Evolutionary conservation across 2,888 invertebrate species (phyloP).

Genomic region (Eupithecia subumbrata): DNA sequence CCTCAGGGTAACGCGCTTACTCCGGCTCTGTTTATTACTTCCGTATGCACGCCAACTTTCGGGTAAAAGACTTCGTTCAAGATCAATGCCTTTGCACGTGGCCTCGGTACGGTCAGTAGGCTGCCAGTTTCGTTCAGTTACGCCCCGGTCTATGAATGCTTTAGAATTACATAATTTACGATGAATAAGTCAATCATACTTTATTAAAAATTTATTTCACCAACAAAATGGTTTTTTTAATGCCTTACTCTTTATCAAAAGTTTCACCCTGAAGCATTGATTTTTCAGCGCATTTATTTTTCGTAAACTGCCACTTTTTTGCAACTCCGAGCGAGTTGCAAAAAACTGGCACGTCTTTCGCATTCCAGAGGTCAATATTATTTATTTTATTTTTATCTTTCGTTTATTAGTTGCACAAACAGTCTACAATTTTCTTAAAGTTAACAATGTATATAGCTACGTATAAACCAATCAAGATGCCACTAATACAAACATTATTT

Average conservation of each 20-base stretch:
- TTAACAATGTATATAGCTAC: too few species aligned
- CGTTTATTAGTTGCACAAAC: too few species aligned
- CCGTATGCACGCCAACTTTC: conserved; percentile 30
- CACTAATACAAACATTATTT: too few species aligned
- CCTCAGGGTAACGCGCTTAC: not conserved
- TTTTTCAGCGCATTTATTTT: not conserved
- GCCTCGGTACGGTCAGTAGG: conserved; percentile 37
- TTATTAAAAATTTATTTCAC: too few species aligned
- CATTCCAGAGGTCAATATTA: not conserved
- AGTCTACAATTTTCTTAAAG: too few species aligned
- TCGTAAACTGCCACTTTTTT: not conserved
- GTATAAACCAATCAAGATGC: too few species aligned
- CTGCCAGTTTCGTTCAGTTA: conserved; percentile 18
- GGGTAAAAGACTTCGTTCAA: conserved; percentile 39
- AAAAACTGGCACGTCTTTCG: too few species aligned
- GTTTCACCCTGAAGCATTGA: not conserved
- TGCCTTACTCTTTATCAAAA: too few species aligned
- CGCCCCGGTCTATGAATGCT: not conserved
- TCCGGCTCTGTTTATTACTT: conserved; percentile 18
- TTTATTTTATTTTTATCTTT: too few species aligned
- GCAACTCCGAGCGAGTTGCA: too few species aligned
- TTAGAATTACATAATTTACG: conserved; percentile 13
- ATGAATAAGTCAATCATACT: not conserved
- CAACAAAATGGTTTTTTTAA: too few species aligned
- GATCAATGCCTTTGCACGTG: conserved; percentile 45